Conservation (phyloP, 2,113 vertebrate genomes). For the Pygoscelis adeliae region DNA sequence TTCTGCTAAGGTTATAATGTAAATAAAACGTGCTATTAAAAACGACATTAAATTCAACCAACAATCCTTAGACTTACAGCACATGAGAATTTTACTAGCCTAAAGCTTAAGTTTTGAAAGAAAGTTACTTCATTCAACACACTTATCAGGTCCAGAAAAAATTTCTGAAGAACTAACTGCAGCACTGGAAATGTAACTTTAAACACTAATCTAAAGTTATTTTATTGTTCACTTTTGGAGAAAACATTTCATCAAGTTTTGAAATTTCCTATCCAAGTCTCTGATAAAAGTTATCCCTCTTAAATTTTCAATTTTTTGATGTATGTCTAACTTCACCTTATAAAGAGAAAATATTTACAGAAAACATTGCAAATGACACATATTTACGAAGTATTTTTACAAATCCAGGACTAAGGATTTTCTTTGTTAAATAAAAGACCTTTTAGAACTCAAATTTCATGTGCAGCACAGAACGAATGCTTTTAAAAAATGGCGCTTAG, state of each 20-base stretch:
- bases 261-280: not conserved
- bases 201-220: not conserved
- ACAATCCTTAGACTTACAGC: not conserved
- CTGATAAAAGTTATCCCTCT: not conserved
- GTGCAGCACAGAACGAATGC: not conserved
- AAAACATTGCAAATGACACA: not conserved
- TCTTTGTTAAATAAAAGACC: not conserved
- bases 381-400: not conserved
- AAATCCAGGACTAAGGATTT: not conserved
- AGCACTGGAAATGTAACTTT: not conserved
- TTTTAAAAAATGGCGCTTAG: not conserved
- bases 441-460: not conserved
- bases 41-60: not conserved
- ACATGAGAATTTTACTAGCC: not conserved
- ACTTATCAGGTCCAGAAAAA: not conserved
- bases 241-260: not conserved
- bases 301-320: not conserved
- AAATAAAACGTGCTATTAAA: not conserved
- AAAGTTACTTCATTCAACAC: not conserved
- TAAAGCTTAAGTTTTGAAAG: not conserved
- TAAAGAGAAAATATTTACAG: not conserved
- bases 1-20: not conserved
- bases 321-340: not conserved
- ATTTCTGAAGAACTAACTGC: not conserved
- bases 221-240: not conserved